phyloP scores from a whole-genome alignment of 1,140 invertebrate genomes.

The Augochlora pura region DNA sequence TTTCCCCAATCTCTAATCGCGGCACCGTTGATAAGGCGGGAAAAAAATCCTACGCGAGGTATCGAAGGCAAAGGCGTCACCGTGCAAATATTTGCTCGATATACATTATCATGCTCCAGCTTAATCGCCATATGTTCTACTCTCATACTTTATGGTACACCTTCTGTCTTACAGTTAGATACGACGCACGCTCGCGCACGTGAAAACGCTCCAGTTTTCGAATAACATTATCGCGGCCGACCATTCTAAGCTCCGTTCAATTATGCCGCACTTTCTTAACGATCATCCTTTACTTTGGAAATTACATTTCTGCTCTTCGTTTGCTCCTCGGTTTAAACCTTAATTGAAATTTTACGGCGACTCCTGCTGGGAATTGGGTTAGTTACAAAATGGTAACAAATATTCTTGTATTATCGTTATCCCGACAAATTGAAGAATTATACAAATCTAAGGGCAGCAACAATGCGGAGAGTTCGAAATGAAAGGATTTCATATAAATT shows the following conservation, averaged over 20 bases:
- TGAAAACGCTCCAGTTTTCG: conserved; percentile 15
- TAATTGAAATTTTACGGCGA: background rate
- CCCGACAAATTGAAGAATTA: background rate
- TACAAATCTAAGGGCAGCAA: background rate
- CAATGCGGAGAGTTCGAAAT: too few relatives aligned
- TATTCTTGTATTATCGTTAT: background rate
- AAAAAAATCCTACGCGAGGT: conserved; percentile 51
- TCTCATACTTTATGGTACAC: conserved; percentile 52
- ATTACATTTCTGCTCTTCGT: background rate
- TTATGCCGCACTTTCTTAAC: background rate
- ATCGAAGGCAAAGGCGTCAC: conserved; percentile 61
- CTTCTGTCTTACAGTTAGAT: conserved; percentile 50
- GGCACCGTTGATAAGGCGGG: conserved; percentile 44
- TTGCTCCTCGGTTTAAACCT: background rate
- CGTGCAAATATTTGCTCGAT: conserved; percentile 65
- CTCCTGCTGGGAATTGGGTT: background rate
- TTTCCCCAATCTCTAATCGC: conserved; percentile 46
- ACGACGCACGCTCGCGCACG: background rate
- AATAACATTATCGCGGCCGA: background rate
- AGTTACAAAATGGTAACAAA: background rate
- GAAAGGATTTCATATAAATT: too few relatives aligned
- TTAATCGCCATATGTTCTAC: conserved; percentile 67
- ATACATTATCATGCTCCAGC: conserved; percentile 64
- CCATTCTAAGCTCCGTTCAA: background rate
- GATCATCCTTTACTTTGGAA: background rate